phyloP scores from a whole-genome alignment of 1,140 invertebrate genomes.

The Saccostrea cuccullata region DNA sequence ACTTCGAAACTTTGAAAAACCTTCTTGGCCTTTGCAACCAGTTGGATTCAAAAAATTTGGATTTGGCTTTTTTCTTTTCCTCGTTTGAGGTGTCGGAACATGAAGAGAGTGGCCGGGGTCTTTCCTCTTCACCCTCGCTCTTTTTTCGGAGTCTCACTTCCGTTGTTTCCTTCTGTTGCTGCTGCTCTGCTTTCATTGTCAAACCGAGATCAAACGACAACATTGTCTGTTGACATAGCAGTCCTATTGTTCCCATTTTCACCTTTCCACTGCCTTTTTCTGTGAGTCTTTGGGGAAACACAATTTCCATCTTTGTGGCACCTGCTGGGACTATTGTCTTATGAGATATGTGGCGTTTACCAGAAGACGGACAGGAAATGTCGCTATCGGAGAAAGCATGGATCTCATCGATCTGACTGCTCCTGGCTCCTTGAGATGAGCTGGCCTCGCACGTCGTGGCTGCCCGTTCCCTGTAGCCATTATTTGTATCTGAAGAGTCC shows the following conservation, averaged over 20 bases:
- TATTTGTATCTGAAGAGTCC: conserved; percentile 49
- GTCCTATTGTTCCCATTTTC: conserved; percentile 73
- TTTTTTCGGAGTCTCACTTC: conserved; percentile 36
- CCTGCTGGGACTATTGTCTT: conserved; percentile 29
- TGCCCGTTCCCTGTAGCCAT: conserved; percentile 55
- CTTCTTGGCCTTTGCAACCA: conserved; percentile 74
- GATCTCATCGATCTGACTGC: conserved; percentile 46
- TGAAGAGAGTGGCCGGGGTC: conserved; percentile 60
- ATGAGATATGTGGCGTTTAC: background rate
- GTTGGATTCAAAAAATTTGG: conserved; percentile 70
- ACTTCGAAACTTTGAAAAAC: conserved; percentile 77
- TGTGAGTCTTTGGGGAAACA: conserved; percentile 52
- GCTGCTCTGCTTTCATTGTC: conserved; percentile 58
- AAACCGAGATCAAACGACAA: conserved; percentile 75
- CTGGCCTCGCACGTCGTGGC: conserved; percentile 53
- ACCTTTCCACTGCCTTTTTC: conserved; percentile 63
- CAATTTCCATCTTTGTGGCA: conserved; percentile 18
- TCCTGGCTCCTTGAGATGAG: conserved; percentile 43
- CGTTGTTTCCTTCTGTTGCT: conserved; percentile 22
- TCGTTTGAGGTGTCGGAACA: conserved; percentile 61
- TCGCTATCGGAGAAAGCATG: conserved; percentile 41
- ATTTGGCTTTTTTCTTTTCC: conserved; percentile 66
- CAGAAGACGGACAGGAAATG: background rate
- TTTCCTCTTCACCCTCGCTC: conserved; percentile 47
- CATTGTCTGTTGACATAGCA: conserved; percentile 74